Conservation (phyloP, 2,888 invertebrate genomes). For the Chymomyza caudatula region DNA sequence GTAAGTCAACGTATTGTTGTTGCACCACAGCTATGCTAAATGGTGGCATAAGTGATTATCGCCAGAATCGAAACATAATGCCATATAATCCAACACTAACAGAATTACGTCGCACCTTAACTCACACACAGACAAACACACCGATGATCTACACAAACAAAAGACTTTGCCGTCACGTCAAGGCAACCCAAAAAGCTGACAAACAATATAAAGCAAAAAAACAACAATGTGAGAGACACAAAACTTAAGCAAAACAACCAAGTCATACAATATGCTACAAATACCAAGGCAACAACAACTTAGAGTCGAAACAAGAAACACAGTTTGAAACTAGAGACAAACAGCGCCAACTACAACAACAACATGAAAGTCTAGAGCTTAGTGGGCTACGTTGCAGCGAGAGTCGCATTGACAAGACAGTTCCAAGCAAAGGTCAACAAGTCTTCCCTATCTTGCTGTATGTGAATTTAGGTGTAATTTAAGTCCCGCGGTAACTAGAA, state of each 20-base stretch:
- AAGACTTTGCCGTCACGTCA: constrained; percentile 8
- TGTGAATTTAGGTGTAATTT: background rate
- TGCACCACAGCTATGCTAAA: constrained; percentile 12
- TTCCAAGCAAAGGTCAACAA: background rate
- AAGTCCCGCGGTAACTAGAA: background rate
- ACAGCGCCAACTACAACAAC: constrained; percentile 19
- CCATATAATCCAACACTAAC: constrained; percentile 40
- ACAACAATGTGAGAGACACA: constrained; percentile 15
- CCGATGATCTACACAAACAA: background rate
- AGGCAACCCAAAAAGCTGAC: constrained; percentile 21
- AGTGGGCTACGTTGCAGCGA: background rate
- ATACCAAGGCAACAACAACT: background rate
- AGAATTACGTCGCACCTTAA: constrained; percentile 36
- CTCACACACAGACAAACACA: constrained; percentile 13
- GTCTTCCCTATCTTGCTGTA: background rate
- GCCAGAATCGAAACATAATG: constrained; percentile 30
- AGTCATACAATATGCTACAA: constrained; percentile 29
- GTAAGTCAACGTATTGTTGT: constrained; percentile 5
- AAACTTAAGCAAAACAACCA: constrained; percentile 6
- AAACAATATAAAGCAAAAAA: constrained; percentile 19
- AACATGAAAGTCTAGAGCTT: constrained; percentile 11
- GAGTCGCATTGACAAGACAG: background rate
- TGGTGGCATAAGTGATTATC: constrained; percentile 32
- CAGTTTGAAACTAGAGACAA: constrained; percentile 9
- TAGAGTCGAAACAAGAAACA: constrained; percentile 13